Evolutionary conservation across 1,140 invertebrate species (phyloP), one percentile per base, ranked within the genome.

Genomic region (Papilio glaucus): DNA sequence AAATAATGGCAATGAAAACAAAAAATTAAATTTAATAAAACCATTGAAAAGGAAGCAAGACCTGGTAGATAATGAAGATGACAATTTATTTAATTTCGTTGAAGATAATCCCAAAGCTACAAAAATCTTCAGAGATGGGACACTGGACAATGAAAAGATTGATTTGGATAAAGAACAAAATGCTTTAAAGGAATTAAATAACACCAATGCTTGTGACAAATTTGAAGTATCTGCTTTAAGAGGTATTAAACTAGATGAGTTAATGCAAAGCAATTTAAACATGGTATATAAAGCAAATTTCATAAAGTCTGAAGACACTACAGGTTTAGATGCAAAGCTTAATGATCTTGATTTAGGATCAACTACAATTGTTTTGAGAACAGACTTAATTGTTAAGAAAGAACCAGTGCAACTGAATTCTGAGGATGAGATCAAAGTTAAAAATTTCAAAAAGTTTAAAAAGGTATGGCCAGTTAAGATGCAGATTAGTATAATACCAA

Each of bases 391-490:
- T 77, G 78, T 91, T 0, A 91, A 91, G 76, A 86, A 80, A 72
- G 87, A 90, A 75, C 77, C 79, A 21, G 6, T 84, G 29, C 53
- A 76, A 65, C 67, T 88, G 60, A 72, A 79, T 74, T 65, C 74
- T 29, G 42, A 72, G 63, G 41, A 72, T 67, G 41, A 72, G 49
- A 57, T 29, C 69, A 73, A 75, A 62, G 49, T 82, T 1, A 89
- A 82, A 61, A 92, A 92, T 78, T 92, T 91, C 77, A 92, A 92
- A 68, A 92, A 88, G 62, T 91, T 92, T 69, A 88, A 90, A 78
- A 92, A 92, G 61, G 86, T 92, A 18, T 91, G 89, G 90, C 90
- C 90, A 73, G 26, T 88, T 4, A 90, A 87, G 82, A 84, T 83
- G 75, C 82, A 88, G 63, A 72, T 85, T 10, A 82, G 80, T 70